A percentile compares a stretch with the other conserved stretches of the same genome.
Conservation (phyloP, 2,113 vertebrate genomes). For the Tetrao urogallus region DNA sequence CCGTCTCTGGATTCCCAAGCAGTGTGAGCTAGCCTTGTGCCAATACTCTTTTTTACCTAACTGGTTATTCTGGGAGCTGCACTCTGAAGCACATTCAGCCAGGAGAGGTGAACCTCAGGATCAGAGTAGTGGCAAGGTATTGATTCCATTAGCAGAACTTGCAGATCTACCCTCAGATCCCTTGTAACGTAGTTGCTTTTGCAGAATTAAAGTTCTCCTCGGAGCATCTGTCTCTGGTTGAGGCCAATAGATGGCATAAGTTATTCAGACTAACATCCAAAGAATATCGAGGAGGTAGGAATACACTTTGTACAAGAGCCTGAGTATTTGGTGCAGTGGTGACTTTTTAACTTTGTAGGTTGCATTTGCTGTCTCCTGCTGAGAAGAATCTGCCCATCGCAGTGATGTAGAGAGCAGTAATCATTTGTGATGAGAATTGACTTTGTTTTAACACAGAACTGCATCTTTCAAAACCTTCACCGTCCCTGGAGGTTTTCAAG, state of each 20-base stretch:
- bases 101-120: constrained; percentile 15
- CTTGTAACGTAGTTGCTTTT: constrained; percentile 13
- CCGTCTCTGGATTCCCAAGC: background rate
- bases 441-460: background rate
- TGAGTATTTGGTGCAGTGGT: background rate
- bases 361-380: background rate
- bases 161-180: background rate
- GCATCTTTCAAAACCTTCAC: too few relatives aligned
- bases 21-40: background rate
- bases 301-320: background rate
- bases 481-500: too few relatives aligned
- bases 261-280: background rate
- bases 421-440: background rate
- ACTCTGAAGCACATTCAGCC: background rate
- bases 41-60: background rate
- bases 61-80: constrained; percentile 10
- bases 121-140: background rate
- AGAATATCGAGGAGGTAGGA: background rate
- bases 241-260: constrained; percentile 67
- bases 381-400: background rate
- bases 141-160: constrained; percentile 65
- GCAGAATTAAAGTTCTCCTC: constrained; percentile 59
- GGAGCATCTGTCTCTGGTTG: background rate
- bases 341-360: background rate
- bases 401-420: background rate